Evolutionary conservation across 2,797 vertebrate species (phyloP), one percentile per base, ranked within the genome.

Genomic region (Phylloscopus collybita): DNA sequence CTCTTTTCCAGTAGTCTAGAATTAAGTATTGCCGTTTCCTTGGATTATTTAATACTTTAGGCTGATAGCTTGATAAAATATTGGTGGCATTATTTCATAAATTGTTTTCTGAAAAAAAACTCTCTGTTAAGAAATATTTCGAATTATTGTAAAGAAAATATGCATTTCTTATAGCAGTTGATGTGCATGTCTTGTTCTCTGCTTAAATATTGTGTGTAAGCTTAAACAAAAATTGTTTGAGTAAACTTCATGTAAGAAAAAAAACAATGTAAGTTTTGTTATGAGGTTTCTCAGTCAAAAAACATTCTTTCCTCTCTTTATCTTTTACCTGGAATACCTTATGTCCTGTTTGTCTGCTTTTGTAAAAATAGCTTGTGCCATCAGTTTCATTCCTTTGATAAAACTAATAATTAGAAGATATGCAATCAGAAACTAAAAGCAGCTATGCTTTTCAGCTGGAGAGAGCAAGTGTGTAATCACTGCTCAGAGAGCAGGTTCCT

Each of bases 331-430:
- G 49, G 47, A 73, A 17, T 81, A 38, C 59, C 27, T 79, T 60
- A 25, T 42, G 22, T 15, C 10, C 53, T 69, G 8, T 74, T 85
- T 82, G 64, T 51, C 65, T 71, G 65, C 54, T 91, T 86, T 45
- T 92, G n/a, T 95, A 88, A 95, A 87, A 90, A 84, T 36, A 81
- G 42, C 47, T 86, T 44, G 34, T 83, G 38, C 73, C 72, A 57
- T 72, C 92, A 73, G 40, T 86, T 93, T 72, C 57, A 34, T 75
- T 88, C 36, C 66, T 90, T 81, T 90, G 82, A 86, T 95, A 95
- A 90, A 93, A 75, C 59, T 76, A 88, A 72, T 84, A 86, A 86
- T 92, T 83, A 74, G 84, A 86, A 92, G 67, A 38, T 32, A 14
- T 0, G 2, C 66, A 86, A 56, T 81, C 86, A 90, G 76, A 88